A percentile compares a stretch with the other conserved stretches of the same genome.
phyloP scores from a whole-genome alignment of 2,888 invertebrate genomes.

The Drosophila suboccidentalis region DNA sequence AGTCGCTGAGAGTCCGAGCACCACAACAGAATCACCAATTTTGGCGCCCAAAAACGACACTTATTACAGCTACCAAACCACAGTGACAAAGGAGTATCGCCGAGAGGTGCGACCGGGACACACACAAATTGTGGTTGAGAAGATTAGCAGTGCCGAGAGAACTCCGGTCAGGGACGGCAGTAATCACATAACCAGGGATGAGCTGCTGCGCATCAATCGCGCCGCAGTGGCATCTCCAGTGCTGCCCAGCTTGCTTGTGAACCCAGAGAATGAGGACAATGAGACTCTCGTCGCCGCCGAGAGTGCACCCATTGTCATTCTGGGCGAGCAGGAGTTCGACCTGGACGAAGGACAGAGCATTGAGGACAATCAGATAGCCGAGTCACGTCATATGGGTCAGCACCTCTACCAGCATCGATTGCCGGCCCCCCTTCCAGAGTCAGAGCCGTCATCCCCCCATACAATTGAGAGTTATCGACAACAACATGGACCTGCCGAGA shows the following conservation, averaged over 20 bases:
- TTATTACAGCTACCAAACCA: slow-evolving; percentile 71
- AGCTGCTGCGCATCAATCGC: slow-evolving; percentile 89
- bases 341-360: slow-evolving; percentile 79
- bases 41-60: slow-evolving; percentile 54
- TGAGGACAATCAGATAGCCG: slow-evolving; percentile 86
- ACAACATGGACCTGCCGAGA: slow-evolving; percentile 63
- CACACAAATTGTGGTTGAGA: slow-evolving; percentile 80
- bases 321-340: slow-evolving; percentile 86
- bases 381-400: slow-evolving; percentile 81
- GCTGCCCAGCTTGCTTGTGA: slow-evolving; percentile 74
- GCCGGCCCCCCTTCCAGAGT: slow-evolving; percentile 37
- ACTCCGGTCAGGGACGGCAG: slow-evolving; percentile 85
- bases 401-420: slow-evolving; percentile 62
- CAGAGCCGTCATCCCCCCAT: slow-evolving; percentile 4
- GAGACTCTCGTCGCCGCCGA: slow-evolving; percentile 72
- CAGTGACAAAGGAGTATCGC: slow-evolving; percentile 77
- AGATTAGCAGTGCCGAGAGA: slow-evolving; percentile 55
- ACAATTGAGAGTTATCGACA: slow-evolving; percentile 53
- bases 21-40: slow-evolving; percentile 7
- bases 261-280: slow-evolving; percentile 57
- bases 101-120: slow-evolving; percentile 79
- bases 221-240: slow-evolving; percentile 84
- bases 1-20: slow-evolving; percentile 2
- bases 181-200: slow-evolving; percentile 88
- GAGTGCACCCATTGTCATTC: slow-evolving; percentile 86